Percentiles rank a stretch among this genome's conserved stretches.
phyloP scores from a whole-genome alignment of 2,113 vertebrate species.

The Rhadina sibilatrix region DNA sequence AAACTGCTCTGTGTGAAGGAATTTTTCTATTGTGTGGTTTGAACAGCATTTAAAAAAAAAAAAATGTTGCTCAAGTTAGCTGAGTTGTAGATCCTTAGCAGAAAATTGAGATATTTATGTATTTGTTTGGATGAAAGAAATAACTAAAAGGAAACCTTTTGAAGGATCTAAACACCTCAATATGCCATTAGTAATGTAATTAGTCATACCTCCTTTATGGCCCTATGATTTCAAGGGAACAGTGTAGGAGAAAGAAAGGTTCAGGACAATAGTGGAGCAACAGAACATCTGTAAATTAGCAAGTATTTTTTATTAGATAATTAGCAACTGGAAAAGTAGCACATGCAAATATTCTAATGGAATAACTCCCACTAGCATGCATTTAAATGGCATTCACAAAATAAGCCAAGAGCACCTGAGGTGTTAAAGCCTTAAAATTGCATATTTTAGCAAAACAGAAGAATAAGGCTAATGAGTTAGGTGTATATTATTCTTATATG shows the following conservation, averaged over 20 bases:
- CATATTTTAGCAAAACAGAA: slow-evolving; percentile 37
- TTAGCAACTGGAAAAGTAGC: slow-evolving; percentile 2
- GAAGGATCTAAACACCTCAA: not conserved
- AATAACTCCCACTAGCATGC: not conserved
- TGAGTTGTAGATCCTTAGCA: not conserved
- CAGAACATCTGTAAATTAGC: not conserved
- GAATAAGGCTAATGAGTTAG: slow-evolving; percentile 39
- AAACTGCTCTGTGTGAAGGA: not conserved
- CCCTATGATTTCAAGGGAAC: not conserved
- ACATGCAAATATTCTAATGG: slow-evolving; percentile 19
- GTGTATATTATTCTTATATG: slow-evolving; percentile 17
- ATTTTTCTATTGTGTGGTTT: not conserved
- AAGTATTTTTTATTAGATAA: slow-evolving; percentile 19
- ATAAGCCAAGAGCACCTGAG: slow-evolving; percentile 17
- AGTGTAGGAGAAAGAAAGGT: not conserved
- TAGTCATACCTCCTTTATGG: not conserved
- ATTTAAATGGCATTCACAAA: slow-evolving; percentile 36
- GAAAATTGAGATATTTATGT: not conserved
- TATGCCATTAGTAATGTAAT: not conserved
- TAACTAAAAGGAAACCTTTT: not conserved
- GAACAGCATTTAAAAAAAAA: not conserved
- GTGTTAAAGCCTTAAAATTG: slow-evolving; percentile 26
- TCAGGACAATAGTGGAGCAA: not conserved
- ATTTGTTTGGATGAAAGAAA: not conserved
- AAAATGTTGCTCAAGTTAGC: not conserved